Evolutionary conservation across 2,113 vertebrate genomes (phyloP).

Genomic region (Dasypus novemcinctus): DNA sequence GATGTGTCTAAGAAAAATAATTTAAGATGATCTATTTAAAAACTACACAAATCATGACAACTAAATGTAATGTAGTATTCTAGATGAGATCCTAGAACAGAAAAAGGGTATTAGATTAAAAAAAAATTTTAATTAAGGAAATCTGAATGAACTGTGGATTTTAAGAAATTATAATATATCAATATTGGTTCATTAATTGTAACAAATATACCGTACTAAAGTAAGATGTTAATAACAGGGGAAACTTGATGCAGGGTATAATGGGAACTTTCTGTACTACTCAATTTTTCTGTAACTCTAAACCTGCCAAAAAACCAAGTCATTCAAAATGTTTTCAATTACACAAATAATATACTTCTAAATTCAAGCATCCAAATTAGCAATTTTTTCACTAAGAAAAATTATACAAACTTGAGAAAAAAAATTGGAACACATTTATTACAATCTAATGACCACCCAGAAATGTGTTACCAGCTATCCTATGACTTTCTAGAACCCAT

Average conservation of each 20-base stretch:
- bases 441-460: background rate
- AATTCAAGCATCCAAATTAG: background rate
- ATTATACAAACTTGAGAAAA: background rate
- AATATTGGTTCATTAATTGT: too few relatives aligned
- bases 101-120: background rate
- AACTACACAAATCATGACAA: background rate
- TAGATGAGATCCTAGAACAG: background rate
- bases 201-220: background rate
- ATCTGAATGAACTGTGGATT: background rate
- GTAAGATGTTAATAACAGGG: background rate
- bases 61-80: background rate
- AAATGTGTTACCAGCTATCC: background rate
- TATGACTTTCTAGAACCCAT: background rate
- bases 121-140: background rate
- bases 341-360: background rate
- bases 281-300: background rate
- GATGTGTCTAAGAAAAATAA: background rate
- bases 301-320: background rate
- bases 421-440: background rate
- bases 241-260: background rate
- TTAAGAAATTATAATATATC: background rate
- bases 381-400: background rate
- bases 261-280: background rate
- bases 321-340: background rate
- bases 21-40: conserved; percentile 6